Evolutionary conservation across 2,113 vertebrate species (phyloP), one percentile per base, ranked within the genome.

Genomic region (Psilopogon haemacephalus): DNA sequence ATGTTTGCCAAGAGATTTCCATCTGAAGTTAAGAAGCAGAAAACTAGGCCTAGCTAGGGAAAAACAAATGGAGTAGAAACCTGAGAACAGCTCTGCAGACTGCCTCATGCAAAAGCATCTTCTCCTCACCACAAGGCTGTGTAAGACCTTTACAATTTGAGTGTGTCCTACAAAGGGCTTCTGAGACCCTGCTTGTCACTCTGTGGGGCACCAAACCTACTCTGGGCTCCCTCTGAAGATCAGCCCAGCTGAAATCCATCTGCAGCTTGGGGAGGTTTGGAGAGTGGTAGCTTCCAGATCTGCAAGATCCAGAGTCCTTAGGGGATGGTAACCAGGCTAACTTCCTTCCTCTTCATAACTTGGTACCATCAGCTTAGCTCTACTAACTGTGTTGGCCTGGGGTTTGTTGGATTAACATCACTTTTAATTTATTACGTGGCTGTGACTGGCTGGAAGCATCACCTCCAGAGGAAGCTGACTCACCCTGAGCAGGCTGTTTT

Each of bases 391-490:
- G 38, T 15, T 87, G 78, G 40, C 85, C 87, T 80, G 52, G 23
- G 55, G 73, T 30, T 79, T 79, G 37, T 59, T 46, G 77, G 88
- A 83, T 80, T 46, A 85, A 70, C 23, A 46, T 89, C 95, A 48
- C n/a, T 91, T 94, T 19, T 65, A 35, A 80, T 80, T 80, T 33
- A 24, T 83, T 54, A 48, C 0, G 1, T 70, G 79, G 75, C 55
- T 40, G 38, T 62, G 71, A 64, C 52, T 55, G 62, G 70, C 86
- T 95, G 46, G 40, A 73, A 91, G 52, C 72, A 73, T 63, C 56
- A 35, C 64, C 79, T 91, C 55, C 52, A 63, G 83, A 70, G 48
- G 56, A 88, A 77, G 93, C 68, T 83, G 90, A 76, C 68, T 89
- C 83, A 68, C 72, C 60, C 79, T 16, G n/a, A 68, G 79, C 75